Evolutionary conservation across 1,140 invertebrate genomes (phyloP).

Genomic region (Trachelipus rathkii): DNA sequence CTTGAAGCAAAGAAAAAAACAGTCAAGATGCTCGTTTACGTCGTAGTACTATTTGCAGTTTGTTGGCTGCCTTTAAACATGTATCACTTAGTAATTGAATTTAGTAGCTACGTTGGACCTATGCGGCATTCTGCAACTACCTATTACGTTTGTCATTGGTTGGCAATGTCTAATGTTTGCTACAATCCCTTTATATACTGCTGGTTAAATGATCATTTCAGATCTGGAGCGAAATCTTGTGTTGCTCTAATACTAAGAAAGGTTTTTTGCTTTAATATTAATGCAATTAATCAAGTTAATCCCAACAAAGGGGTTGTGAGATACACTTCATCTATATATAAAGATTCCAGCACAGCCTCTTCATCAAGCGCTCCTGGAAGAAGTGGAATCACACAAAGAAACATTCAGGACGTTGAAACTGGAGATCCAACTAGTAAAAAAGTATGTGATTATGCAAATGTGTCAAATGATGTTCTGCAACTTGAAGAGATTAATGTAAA

Average conservation of each 20-base stretch:
- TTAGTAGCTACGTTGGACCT: constrained; percentile 45
- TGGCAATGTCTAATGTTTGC: constrained; percentile 57
- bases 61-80: constrained; percentile 56
- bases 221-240: constrained; percentile 48
- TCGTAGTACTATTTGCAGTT: constrained; percentile 55
- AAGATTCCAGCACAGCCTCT: not conserved
- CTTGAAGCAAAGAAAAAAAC: constrained; percentile 51
- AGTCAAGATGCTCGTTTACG: constrained; percentile 56
- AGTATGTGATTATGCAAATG: not conserved
- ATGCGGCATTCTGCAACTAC: constrained; percentile 49
- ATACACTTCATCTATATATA: not conserved
- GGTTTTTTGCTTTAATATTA: constrained; percentile 8
- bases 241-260: constrained; percentile 20
- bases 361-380: not conserved
- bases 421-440: not conserved
- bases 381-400: not conserved
- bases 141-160: constrained; percentile 51
- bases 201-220: constrained; percentile 54
- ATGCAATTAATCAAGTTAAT: not conserved
- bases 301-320: not conserved
- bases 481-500: not conserved
- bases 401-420: not conserved
- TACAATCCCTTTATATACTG: constrained; percentile 59
- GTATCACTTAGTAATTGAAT: constrained; percentile 53
- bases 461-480: not conserved